Base-by-base conservation (phyloP, 2,113 vertebrate genomes). In the human region DNA sequence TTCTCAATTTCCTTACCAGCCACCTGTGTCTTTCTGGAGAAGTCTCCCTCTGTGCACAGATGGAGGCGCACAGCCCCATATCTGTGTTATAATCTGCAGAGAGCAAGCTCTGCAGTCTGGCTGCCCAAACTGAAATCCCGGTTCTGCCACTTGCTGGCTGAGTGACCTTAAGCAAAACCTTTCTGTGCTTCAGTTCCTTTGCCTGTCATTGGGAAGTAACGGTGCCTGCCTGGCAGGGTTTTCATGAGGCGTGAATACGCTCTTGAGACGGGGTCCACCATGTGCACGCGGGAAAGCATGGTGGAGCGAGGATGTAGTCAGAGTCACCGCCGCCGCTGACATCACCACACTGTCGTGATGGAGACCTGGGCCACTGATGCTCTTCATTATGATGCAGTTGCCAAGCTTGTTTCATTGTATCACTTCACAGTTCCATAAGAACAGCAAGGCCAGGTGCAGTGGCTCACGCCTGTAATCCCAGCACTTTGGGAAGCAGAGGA, bases 311-410 rank as follows among this genome's bases (percentile, higher is more conserved):
- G 9, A 64, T 43, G 14, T 22, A 6, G 38, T 27, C 68, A 27
- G 17, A 55, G 61, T 30, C 61, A 6, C 11, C 12, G 0, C 32
- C 2, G 12, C 43, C 2, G 32, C 11, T 30, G 20, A 22, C 10
- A 5, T 50, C 23, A 45, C 45, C 61, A 23, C 32, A 0, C 16
- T 1, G 0, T 25, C 12, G 1, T 1, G 38, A 8, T n/a, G 1
- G 0, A 7, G 30, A 57, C 1, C 72, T 10, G 55, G 38, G 32
- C 16, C 27, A 2, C 5, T n/a, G 40, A 18, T 35, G 27, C 40
- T 10, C 10, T 6, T 45, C 8, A 59, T 4, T 18, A 20, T 57
- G 75, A 1, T 9, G 6, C 38, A 52, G 3, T 22, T 2, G 30
- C 22, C 48, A 4, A 3, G 0, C 6, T 2, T 43, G 13, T 35